Conservation (phyloP, 2,888 invertebrate genomes). For the Biston betularia region DNA sequence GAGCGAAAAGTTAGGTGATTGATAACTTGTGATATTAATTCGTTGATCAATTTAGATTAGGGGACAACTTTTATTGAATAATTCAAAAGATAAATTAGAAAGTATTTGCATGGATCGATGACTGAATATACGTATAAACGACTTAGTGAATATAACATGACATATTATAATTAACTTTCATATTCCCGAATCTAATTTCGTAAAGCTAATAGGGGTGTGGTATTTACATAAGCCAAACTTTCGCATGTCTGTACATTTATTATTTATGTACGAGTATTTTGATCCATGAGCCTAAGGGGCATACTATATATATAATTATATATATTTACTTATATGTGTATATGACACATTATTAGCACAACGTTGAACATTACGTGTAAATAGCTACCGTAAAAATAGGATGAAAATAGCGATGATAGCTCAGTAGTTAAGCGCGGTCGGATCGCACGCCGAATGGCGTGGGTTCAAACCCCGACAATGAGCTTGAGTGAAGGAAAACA, state of each 20-base stretch:
- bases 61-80: constrained; percentile 11
- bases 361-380: background rate
- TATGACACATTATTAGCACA: background rate
- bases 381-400: too few relatives aligned
- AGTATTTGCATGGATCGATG: background rate
- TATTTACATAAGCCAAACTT: constrained; percentile 27
- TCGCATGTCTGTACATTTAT: constrained; percentile 6
- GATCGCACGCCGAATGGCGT: too few relatives aligned
- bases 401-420: too few relatives aligned
- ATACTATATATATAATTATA: too few relatives aligned
- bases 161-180: constrained; percentile 9
- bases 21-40: constrained; percentile 26
- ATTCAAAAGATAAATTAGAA: constrained; percentile 5
- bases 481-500: too few relatives aligned
- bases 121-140: background rate
- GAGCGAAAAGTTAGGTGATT: constrained; percentile 38
- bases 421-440: too few relatives aligned
- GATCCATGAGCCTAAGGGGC: constrained; percentile 2
- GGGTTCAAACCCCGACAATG: too few relatives aligned
- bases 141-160: background rate
- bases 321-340: too few relatives aligned
- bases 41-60: constrained; percentile 18
- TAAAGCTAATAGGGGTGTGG: constrained; percentile 21
- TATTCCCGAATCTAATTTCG: constrained; percentile 14
- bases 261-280: constrained; percentile 4